A percentile compares a stretch with the other conserved stretches of the same genome.
Conservation (phyloP, 2,888 invertebrate genomes). For the Eilema depressum region DNA sequence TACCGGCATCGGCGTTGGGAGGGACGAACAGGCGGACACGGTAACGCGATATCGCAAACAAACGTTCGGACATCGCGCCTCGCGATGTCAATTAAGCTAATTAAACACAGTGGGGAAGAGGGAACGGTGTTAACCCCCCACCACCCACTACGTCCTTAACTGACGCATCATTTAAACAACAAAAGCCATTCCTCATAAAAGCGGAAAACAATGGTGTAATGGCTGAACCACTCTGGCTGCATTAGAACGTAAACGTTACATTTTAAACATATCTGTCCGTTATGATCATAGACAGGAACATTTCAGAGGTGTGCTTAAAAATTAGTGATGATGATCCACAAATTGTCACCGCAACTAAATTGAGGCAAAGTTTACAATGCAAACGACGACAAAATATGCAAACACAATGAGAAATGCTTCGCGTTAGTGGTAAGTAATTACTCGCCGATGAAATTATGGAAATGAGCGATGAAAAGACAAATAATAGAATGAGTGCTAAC, state of each 20-base stretch:
- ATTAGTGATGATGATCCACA: constrained; percentile 37
- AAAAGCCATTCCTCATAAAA: constrained; percentile 73
- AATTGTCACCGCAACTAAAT: constrained; percentile 57
- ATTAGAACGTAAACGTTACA: constrained; percentile 41
- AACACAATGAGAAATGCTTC: constrained; percentile 79
- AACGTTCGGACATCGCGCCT: constrained; percentile 85
- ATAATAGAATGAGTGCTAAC: constrained; percentile 87
- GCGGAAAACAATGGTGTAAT: constrained; percentile 67
- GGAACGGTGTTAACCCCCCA: constrained; percentile 57
- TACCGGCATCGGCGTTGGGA: constrained; percentile 41
- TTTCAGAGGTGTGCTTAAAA: constrained; percentile 34
- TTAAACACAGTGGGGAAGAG: constrained; percentile 82
- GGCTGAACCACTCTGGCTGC: constrained; percentile 44
- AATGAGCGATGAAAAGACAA: constrained; percentile 87
- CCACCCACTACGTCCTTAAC: constrained; percentile 70
- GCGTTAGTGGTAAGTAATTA: constrained; percentile 84
- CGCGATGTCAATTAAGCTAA: constrained; percentile 87
- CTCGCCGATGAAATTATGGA: constrained; percentile 86
- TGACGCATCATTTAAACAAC: constrained; percentile 79
- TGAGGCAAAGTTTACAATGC: constrained; percentile 70
- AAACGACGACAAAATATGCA: constrained; percentile 81
- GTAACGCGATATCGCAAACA: constrained; percentile 85
- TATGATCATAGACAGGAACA: constrained; percentile 21
- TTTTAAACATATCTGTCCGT: constrained; percentile 34
- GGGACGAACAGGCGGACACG: constrained; percentile 43